Evolutionary conservation across 2,113 vertebrate genomes (phyloP).

Genomic region (Melanerpes formicivorus): DNA sequence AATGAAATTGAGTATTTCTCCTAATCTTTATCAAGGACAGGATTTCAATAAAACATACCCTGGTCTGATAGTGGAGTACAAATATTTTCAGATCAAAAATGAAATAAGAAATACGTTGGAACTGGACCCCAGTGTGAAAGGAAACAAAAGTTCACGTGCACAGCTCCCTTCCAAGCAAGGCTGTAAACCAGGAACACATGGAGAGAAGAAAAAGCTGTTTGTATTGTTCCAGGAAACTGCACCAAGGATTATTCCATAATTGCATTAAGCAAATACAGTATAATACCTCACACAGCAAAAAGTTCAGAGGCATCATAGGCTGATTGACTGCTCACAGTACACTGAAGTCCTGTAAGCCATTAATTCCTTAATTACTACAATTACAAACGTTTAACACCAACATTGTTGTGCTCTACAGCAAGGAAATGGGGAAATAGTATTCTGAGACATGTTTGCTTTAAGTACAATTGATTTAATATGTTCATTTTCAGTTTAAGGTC

Average conservation of each 20-base stretch:
- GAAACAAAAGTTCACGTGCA: slow-evolving; percentile 33
- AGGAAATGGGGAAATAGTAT: background rate
- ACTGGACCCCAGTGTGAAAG: background rate
- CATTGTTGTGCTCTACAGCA: background rate
- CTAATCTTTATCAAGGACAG: background rate
- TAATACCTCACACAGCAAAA: slow-evolving; percentile 23
- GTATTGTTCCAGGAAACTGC: slow-evolving; percentile 38
- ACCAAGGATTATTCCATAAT: slow-evolving; percentile 13
- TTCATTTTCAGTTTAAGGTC: background rate
- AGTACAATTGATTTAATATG: fast-evolving
- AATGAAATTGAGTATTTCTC: background rate
- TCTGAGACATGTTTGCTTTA: background rate
- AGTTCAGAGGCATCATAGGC: background rate
- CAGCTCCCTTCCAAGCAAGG: slow-evolving; percentile 2
- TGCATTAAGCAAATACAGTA: slow-evolving; percentile 19
- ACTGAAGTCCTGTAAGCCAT: background rate
- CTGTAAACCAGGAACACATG: slow-evolving; percentile 53
- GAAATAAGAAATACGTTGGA: slow-evolving; percentile 1
- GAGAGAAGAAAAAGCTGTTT: slow-evolving; percentile 36
- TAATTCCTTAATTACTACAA: background rate
- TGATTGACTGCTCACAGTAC: background rate
- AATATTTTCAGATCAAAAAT: slow-evolving; percentile 29
- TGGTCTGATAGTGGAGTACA: background rate
- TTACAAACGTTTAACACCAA: background rate
- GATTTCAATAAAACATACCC: background rate